Evolutionary conservation across 1,140 invertebrate genomes (phyloP).

Genomic region (Rhizoglyphus robini): DNA sequence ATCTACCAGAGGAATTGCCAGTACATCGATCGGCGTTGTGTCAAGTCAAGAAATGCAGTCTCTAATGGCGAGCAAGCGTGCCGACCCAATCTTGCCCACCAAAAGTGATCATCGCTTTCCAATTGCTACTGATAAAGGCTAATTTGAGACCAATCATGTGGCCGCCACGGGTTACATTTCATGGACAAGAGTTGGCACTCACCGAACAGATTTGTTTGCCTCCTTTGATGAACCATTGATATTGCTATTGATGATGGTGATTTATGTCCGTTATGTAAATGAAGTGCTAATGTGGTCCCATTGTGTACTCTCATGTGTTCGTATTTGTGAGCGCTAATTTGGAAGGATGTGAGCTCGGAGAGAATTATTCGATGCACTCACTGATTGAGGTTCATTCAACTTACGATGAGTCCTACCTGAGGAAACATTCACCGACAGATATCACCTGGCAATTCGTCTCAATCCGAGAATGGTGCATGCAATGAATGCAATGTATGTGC

Average conservation of each 20-base stretch:
- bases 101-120: neutral
- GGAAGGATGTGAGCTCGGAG: no score
- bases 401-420: no score
- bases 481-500: no score
- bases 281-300: slow-evolving; percentile 5
- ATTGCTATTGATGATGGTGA: neutral
- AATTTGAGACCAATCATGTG: slow-evolving; percentile 10
- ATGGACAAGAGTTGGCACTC: neutral
- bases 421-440: no score
- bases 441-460: no score
- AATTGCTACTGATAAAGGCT: neutral
- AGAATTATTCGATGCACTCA: no score
- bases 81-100: neutral
- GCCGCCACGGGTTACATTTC: neutral
- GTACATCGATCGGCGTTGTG: neutral
- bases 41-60: neutral
- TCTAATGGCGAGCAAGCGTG: neutral
- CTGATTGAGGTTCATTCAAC: no score
- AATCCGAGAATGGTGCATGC: no score
- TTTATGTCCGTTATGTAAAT: neutral
- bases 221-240: neutral
- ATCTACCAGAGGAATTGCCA: neutral
- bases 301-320: no score
- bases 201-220: neutral
- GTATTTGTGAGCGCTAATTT: no score